Base-by-base conservation (phyloP, 1,140 invertebrate genomes). In the Pachypsylla venusta region DNA sequence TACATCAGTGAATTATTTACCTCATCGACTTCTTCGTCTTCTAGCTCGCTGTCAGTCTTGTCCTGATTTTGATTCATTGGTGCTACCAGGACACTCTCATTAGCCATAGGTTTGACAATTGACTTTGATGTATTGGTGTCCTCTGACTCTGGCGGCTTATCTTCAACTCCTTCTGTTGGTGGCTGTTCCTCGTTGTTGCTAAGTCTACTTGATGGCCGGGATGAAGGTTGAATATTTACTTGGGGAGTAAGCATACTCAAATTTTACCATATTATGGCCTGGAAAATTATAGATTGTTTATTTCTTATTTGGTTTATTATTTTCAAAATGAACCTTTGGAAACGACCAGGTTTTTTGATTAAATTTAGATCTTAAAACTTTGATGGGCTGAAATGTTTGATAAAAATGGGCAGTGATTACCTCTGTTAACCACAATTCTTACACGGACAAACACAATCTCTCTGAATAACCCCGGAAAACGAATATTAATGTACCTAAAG, bases 191-290 rank as follows among this genome's bases (percentile, higher is more conserved):
- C 42, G 42, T 5, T 3, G 4, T 48, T n/a, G 42, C 4, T 48
- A 4, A 19, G 4, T 2, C 54, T 57, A 48, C 60, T 60, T 24
- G 60, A 30, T 1, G 60, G 60, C 12, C 60, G 60, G 14, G 60
- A 60, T 24, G 60, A 57, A 5, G 60, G 30, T 55, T 60, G 54
- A 48, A 60, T 26, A 53, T 27, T 53, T 19, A 60, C 60, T 24
- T 54, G 56, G 25, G 60, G 60, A 3, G 60, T 56, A 16, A 60
- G 56, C 60, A 60, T 60, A 22, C 42, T 48, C 42, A n/a, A n/a
- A n/a, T 22, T 48, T 22, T 48, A 48, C 42, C 42, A 48, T 48
- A 48, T n/a, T 48, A 48, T 48, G 42, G 42, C 42, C 42, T 48
- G 42, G n/a, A 19, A 48, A n/a, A n/a, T n/a, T n/a, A n/a, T n/a